Percentiles rank a stretch among this genome's conserved stretches.
Conservation (phyloP, 1,140 invertebrate species). For the Aradophagus sp. region DNA sequence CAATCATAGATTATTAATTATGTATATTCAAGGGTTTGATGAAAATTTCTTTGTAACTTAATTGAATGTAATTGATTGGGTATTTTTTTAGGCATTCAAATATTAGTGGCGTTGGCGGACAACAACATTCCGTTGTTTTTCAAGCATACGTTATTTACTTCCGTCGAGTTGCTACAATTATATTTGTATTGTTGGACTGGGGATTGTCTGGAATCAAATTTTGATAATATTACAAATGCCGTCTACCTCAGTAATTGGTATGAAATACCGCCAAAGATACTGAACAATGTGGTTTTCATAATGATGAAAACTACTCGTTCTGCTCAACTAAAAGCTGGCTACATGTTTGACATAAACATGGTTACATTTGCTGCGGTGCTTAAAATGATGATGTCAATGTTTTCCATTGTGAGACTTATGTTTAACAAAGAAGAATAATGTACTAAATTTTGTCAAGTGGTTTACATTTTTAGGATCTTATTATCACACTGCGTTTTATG, state of each 20-base stretch:
- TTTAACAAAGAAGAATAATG: slow-evolving; percentile 30
- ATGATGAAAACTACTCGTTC: slow-evolving; percentile 31
- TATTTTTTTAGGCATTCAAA: slow-evolving; percentile 45
- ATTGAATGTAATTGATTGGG: not conserved
- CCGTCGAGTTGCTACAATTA: slow-evolving; percentile 26
- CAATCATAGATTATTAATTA: too few relatives aligned
- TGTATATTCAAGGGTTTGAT: not conserved
- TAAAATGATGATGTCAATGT: slow-evolving; percentile 47
- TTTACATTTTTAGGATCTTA: too few relatives aligned
- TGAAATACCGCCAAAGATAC: slow-evolving; percentile 21
- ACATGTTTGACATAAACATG: slow-evolving; percentile 37
- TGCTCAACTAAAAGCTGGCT: slow-evolving; percentile 33
- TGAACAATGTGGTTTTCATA: slow-evolving; percentile 27
- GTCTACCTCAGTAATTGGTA: slow-evolving; percentile 36
- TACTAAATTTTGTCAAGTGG: too few relatives aligned
- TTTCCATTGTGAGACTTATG: slow-evolving; percentile 37
- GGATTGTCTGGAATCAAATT: slow-evolving; percentile 33
- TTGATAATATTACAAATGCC: slow-evolving; percentile 32
- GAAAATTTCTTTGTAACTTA: not conserved
- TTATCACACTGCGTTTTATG: too few relatives aligned
- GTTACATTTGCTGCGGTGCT: slow-evolving; percentile 34
- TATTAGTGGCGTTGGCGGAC: slow-evolving; percentile 25
- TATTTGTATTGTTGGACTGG: slow-evolving; percentile 43
- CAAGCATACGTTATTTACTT: slow-evolving; percentile 20
- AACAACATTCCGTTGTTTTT: slow-evolving; percentile 17